Evolutionary conservation across 2,797 vertebrate genomes (phyloP).

Genomic region (Hypotaenidia philippensis): DNA sequence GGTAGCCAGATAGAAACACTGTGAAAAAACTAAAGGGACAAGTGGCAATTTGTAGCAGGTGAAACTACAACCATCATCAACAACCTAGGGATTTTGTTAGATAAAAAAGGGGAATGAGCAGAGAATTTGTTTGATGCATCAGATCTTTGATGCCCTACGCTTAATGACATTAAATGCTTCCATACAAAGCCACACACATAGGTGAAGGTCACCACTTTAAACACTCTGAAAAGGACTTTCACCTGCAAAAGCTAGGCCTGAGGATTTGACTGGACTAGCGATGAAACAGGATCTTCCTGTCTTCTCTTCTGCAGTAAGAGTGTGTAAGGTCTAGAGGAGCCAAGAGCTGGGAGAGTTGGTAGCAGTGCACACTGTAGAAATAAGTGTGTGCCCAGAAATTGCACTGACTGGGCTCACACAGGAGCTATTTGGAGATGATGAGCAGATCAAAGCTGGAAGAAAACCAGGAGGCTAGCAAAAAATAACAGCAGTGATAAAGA

Average conservation of each 20-base stretch:
- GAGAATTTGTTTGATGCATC: neutral
- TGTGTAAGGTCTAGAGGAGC: neutral
- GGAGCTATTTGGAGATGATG: neutral
- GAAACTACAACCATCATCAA: neutral
- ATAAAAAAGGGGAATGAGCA: neutral
- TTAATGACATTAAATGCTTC: neutral
- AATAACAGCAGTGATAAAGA: neutral
- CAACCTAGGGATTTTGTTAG: neutral
- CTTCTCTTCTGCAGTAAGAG: neutral
- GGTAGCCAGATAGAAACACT: neutral
- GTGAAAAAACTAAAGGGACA: neutral
- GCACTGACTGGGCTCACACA: neutral
- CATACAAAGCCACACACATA: neutral
- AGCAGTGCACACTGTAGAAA: neutral
- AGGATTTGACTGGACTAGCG: neutral
- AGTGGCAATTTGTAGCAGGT: neutral
- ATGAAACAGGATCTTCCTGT: neutral
- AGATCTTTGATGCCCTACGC: neutral
- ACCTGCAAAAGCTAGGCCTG: neutral
- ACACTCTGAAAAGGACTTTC: neutral
- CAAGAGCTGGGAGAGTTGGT: neutral
- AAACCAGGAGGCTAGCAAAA: neutral
- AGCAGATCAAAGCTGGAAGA: neutral
- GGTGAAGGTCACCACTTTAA: neutral
- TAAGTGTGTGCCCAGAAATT: neutral